Percentiles rank a stretch among this genome's conserved stretches.
These are phyloP conservation scores for Drosophila auraria DNA, from an alignment of 1,140 invertebrate genomes.

Conservation along the genomic window DNA sequence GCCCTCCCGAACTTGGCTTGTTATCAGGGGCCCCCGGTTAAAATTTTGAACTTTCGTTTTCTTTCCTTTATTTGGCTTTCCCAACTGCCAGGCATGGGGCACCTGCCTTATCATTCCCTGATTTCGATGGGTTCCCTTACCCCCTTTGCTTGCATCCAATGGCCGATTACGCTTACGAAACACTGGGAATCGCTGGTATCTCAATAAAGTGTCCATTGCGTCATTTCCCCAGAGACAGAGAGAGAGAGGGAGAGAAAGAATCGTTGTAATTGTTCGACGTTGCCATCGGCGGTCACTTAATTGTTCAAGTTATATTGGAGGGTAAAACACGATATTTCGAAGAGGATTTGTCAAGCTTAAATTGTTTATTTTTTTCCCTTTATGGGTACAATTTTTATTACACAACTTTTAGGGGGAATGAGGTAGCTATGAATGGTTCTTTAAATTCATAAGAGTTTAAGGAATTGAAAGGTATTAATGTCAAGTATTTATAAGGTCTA, in stretches of 20 bases:
- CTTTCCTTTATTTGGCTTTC: conserved; percentile 22
- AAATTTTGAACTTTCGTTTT: conserved; percentile 44
- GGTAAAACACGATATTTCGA: conserved; percentile 4
- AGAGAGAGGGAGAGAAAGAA: neutral
- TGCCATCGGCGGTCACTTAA: conserved; percentile 25
- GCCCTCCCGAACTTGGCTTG: neutral
- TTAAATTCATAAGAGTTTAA: neutral
- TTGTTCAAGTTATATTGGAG: conserved; percentile 27
- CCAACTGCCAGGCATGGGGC: conserved; percentile 1
- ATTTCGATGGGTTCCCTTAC: neutral
- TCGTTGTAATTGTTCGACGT: conserved; percentile 24
- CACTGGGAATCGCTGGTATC: conserved; percentile 28
- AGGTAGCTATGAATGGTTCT: neutral
- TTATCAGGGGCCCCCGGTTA: conserved; percentile 22
- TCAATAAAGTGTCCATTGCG: conserved; percentile 61
- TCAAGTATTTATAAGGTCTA: too few species aligned
- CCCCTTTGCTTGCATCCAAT: conserved; percentile 6
- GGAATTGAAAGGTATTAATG: neutral
- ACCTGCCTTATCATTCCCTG: conserved; percentile 37
- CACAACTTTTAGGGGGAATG: neutral
- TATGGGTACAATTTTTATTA: conserved; percentile 19
- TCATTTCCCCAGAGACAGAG: conserved; percentile 41
- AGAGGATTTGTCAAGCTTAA: conserved; percentile 29
- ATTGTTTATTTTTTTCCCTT: conserved; percentile 5
- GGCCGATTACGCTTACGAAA: conserved; percentile 33